phyloP scores from a whole-genome alignment of 2,797 vertebrate genomes.

The Thripadectes ignobilis region DNA sequence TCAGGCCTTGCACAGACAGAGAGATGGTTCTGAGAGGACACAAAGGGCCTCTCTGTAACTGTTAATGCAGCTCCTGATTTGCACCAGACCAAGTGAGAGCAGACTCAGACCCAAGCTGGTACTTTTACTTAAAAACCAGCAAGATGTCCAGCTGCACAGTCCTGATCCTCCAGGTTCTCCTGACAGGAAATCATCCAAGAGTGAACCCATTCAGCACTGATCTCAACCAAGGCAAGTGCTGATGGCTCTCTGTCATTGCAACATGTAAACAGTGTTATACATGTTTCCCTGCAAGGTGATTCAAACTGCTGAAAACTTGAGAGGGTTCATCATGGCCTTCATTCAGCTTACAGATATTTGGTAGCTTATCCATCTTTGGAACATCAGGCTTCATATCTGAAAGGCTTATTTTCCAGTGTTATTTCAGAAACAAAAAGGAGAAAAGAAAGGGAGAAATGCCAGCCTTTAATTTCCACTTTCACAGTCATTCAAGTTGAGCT shows the following conservation, averaged over 20 bases:
- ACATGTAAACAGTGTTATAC: neutral
- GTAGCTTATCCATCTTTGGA: constrained; percentile 54
- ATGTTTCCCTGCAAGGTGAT: neutral
- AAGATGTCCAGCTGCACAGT: neutral
- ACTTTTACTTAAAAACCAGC: neutral
- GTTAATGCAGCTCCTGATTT: constrained; percentile 2
- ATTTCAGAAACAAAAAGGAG: constrained; percentile 24
- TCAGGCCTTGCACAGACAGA: neutral
- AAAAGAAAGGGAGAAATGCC: neutral
- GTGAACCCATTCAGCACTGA: neutral
- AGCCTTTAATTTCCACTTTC: constrained; percentile 15
- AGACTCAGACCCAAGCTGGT: neutral
- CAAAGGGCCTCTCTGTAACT: neutral
- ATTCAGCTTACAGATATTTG: constrained; percentile 12
- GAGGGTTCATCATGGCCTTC: neutral
- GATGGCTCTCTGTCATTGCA: neutral
- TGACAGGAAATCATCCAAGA: neutral
- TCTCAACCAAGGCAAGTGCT: neutral
- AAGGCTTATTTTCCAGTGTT: constrained; percentile 62
- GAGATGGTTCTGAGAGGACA: neutral
- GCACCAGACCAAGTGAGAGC: neutral
- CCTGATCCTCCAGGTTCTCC: neutral
- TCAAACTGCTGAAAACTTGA: neutral
- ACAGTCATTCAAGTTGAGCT: neutral
- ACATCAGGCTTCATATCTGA: constrained; percentile 7